A percentile compares a stretch with the other conserved stretches of the same genome.
These are phyloP conservation scores for Liparis tanakae DNA, from an alignment of 2,797 vertebrate genomes.

Conservation along the genomic window DNA sequence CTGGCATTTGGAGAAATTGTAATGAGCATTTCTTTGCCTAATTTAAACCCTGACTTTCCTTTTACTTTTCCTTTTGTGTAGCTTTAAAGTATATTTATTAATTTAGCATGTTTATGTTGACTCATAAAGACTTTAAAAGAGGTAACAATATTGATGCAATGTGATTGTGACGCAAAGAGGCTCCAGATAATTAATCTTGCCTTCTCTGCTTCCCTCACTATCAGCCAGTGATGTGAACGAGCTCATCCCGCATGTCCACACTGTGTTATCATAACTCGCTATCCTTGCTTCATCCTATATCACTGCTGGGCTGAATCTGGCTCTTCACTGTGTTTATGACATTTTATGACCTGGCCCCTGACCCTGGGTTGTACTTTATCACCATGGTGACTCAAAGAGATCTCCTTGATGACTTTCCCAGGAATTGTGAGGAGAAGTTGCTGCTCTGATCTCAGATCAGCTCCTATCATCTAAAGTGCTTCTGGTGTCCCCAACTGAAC, in stretches of 20 bases:
- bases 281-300: slow-evolving; percentile 43
- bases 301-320: slow-evolving; percentile 14
- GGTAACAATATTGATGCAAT: neutral
- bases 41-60: neutral
- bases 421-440: slow-evolving; percentile 26
- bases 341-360: slow-evolving; percentile 67
- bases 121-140: neutral
- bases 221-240: slow-evolving; percentile 38
- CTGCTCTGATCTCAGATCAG: slow-evolving; percentile 49
- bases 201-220: neutral
- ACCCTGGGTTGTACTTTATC: slow-evolving; percentile 68
- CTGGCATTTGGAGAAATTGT: neutral
- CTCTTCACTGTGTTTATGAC: slow-evolving; percentile 54
- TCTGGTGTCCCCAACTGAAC: slow-evolving; percentile 32
- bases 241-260: slow-evolving; percentile 23
- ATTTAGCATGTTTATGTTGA: neutral
- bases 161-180: slow-evolving; percentile 5
- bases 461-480: neutral
- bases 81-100: neutral
- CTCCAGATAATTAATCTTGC: neutral
- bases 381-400: slow-evolving; percentile 51
- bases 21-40: neutral
- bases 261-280: slow-evolving; percentile 54
- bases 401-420: slow-evolving; percentile 70
- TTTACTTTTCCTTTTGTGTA: neutral